Evolutionary conservation across 2,113 vertebrate genomes (phyloP), one percentile per base, ranked within the genome.

Genomic region (Nesoenas mayeri): DNA sequence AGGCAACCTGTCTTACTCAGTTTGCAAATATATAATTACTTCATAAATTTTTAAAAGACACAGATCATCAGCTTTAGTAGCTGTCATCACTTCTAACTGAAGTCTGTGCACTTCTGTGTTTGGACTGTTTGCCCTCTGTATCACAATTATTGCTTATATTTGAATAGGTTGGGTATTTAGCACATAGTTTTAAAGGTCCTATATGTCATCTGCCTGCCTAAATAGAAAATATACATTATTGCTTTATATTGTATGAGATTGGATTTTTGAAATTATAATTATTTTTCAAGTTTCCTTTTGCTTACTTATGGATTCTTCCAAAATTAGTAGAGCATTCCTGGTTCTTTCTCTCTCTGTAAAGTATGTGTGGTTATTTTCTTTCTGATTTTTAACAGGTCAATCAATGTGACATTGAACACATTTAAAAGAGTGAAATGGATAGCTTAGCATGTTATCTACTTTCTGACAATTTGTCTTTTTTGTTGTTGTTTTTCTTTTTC

Each of bases 361-460:
- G 22, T 36, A 64, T 47, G 2, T 18, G 6, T 40, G 1, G 4
- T 42, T 87, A 19, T 54, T 36, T 48, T 13, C n/a, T 73, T 88
- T 85, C 29, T 69, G 51, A 48, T 65, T 79, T 85, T 90, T 88
- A 90, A 48, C n/a, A 69, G 44, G 12, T 69, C 31, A 65, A 83
- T 6, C 36, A 88, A 65, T 61, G 26, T 80, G 75, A 86, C 56
- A 86, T 75, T 79, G 86, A 91, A 85, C 24, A 73, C 12, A 67
- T 48, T 60, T 70, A 9, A 60, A 93, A 85, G 62, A 82, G 21
- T 51, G 34, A 91, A 93, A 93, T 53, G 17, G 54, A 83, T 86
- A 96, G 47, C 86, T 75, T 86, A 77, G 38, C 12, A 74, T 79
- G 50, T 88, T 88, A 91, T 69, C 44, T 88, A 18, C 90, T 88